phyloP scores from a whole-genome alignment of 1,140 invertebrate species.

The Neoseiulus cucumeris region DNA sequence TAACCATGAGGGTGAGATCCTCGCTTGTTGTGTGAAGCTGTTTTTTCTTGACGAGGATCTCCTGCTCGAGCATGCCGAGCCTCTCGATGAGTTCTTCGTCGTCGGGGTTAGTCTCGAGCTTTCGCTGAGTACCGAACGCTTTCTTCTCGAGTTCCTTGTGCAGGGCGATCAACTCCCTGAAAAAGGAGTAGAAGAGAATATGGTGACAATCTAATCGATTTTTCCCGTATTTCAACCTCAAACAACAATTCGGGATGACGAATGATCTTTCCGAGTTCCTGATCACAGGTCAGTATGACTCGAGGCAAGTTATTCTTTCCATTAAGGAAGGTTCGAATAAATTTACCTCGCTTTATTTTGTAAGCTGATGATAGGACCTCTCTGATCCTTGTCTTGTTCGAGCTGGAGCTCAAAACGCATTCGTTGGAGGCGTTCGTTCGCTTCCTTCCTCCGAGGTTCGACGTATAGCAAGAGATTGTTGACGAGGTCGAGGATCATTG shows the following conservation, averaged over 20 bases:
- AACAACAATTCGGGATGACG: no score
- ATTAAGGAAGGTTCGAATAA: no score
- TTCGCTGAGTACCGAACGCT: slow-evolving; percentile 65
- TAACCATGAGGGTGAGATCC: slow-evolving; percentile 76
- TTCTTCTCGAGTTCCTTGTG: slow-evolving; percentile 67
- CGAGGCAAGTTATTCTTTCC: slow-evolving; percentile 1
- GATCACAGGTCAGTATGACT: no score
- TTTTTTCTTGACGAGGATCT: slow-evolving; percentile 45
- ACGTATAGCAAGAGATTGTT: slow-evolving; percentile 92
- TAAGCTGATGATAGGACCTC: slow-evolving; percentile 68
- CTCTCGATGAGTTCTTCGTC: slow-evolving; percentile 40
- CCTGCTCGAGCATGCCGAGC: slow-evolving; percentile 44
- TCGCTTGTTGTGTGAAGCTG: slow-evolving; percentile 62
- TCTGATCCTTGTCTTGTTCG: slow-evolving; percentile 67
- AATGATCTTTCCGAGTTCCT: no score
- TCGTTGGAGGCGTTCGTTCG: slow-evolving; percentile 60
- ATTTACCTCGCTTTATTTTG: slow-evolving; percentile 54
- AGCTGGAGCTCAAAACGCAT: slow-evolving; percentile 83
- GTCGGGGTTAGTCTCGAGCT: slow-evolving; percentile 45
- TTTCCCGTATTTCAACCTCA: no score
- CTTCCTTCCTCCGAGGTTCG: slow-evolving; percentile 80
- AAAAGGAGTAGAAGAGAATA: slow-evolving; percentile 18
- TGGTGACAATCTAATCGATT: slow-evolving; percentile 12
- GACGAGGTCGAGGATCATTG: slow-evolving; percentile 87
- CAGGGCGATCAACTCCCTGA: slow-evolving; percentile 44